These are phyloP conservation scores for Myiagra hebetior DNA, from an alignment of 2,113 vertebrate genomes.

Conservation along the genomic window DNA sequence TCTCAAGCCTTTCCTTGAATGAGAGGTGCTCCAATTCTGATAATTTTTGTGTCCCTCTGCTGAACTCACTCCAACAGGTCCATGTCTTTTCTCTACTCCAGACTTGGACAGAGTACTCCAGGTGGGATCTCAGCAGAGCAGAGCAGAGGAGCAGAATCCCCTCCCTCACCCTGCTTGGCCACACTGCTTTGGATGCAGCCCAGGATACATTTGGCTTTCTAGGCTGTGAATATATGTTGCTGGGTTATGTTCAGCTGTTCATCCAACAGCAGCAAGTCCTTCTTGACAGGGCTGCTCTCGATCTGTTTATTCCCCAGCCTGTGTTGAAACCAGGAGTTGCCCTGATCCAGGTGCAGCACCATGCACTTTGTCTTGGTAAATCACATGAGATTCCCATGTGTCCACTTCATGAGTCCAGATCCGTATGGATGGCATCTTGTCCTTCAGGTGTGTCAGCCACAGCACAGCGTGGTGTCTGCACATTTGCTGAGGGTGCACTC, in stretches of 20 bases:
- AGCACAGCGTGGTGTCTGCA: background rate
- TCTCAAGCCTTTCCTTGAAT: background rate
- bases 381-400: background rate
- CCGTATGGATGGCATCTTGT: background rate
- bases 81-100: background rate
- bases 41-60: background rate
- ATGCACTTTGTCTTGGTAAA: background rate
- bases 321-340: background rate
- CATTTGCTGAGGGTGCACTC: background rate
- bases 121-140: background rate
- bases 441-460: background rate
- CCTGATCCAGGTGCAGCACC: background rate
- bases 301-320: background rate
- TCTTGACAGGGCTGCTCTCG: accelerated
- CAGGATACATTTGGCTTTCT: background rate
- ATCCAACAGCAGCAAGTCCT: background rate
- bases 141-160: background rate
- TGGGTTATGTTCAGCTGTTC: background rate
- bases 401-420: background rate
- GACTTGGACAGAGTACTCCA: background rate
- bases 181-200: background rate
- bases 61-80: background rate
- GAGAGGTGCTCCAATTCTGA: background rate
- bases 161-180: background rate
- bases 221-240: background rate